phyloP scores from a whole-genome alignment of 2,888 invertebrate genomes.

The Phyllotreta cruciferae region DNA sequence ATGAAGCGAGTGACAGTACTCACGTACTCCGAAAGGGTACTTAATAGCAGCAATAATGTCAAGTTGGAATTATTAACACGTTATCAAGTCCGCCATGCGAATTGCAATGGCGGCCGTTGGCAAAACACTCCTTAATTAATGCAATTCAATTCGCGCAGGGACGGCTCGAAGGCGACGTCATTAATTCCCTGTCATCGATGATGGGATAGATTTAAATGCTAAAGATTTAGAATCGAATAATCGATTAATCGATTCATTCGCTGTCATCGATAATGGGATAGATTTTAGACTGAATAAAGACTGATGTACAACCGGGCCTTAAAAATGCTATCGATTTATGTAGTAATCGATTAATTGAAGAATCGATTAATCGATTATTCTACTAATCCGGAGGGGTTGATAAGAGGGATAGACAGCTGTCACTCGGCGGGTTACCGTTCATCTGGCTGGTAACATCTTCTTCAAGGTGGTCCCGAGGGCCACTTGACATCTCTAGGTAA shows the following conservation, averaged over 20 bases:
- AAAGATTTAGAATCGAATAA: no score
- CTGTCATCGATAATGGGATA: no score
- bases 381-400: slow-evolving; percentile 7
- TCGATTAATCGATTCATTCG: neutral
- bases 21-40: slow-evolving; percentile 30
- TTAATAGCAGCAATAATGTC: slow-evolving; percentile 37
- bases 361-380: no score
- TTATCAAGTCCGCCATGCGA: slow-evolving; percentile 38
- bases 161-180: slow-evolving; percentile 4
- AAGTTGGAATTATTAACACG: slow-evolving; percentile 36
- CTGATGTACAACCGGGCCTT: no score
- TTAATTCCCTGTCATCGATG: neutral
- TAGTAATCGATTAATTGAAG: no score
- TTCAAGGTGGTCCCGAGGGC: slow-evolving; percentile 52
- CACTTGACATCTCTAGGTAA: slow-evolving; percentile 40
- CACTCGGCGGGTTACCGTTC: slow-evolving; percentile 54
- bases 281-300: no score
- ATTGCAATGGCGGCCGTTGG: slow-evolving; percentile 35
- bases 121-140: slow-evolving; percentile 44
- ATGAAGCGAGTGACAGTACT: no score
- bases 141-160: slow-evolving; percentile 40
- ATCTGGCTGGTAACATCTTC: slow-evolving; percentile 53
- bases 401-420: slow-evolving; percentile 50
- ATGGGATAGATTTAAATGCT: no score
- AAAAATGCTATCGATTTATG: no score